Evolutionary conservation across 2,888 invertebrate genomes (phyloP).

Genomic region (Cephus rjabovi): DNA sequence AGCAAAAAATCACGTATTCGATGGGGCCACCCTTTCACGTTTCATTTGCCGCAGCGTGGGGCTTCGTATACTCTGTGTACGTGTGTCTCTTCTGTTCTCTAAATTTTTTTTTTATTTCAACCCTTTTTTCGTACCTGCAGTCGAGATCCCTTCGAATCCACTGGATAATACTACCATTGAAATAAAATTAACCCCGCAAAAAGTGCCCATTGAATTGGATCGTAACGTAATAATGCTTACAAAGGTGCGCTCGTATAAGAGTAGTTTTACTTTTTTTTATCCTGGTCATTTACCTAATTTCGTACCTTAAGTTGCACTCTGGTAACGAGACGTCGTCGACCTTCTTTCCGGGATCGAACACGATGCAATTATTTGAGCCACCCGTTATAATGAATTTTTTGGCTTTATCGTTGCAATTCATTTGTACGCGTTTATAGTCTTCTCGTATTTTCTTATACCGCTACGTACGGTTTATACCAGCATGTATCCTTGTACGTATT

Average conservation of each 20-base stretch:
- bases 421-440: not conserved
- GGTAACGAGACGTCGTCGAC: not conserved
- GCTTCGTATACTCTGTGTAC: not conserved
- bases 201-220: not conserved
- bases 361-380: not conserved
- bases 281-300: not conserved
- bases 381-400: not conserved
- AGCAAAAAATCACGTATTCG: slow-evolving; percentile 14
- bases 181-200: not conserved
- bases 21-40: not conserved
- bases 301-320: not conserved
- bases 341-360: not conserved
- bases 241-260: not conserved
- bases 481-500: not conserved
- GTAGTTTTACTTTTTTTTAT: not conserved
- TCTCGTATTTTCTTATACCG: not conserved
- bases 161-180: not conserved
- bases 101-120: not conserved
- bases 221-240: not conserved
- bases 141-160: not conserved
- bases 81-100: not conserved
- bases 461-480: not conserved
- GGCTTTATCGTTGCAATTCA: not conserved
- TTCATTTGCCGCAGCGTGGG: not conserved
- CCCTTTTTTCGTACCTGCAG: not conserved